Percentiles rank a stretch among this genome's conserved stretches.
phyloP scores from a whole-genome alignment of 37 sponge, comb jelly and placozoan species.

The Dysidea cf. avara region DNA sequence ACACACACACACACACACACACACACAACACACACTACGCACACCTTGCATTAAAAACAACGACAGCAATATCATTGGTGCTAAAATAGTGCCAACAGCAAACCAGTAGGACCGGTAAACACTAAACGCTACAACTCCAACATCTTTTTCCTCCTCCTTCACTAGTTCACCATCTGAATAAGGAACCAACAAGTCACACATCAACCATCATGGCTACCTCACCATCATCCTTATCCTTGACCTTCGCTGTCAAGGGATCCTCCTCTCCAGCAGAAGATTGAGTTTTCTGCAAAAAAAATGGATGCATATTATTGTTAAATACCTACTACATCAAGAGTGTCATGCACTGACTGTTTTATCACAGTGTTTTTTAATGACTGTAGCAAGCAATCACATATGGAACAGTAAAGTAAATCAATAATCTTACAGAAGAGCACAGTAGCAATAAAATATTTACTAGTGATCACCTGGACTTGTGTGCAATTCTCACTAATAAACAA shows the following conservation, averaged over 20 bases:
- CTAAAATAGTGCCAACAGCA: constrained; percentile 80
- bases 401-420: no score
- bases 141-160: constrained; percentile 87
- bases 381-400: no score
- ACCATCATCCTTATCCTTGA: background rate
- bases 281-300: background rate
- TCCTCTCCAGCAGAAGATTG: background rate
- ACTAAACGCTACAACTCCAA: constrained; percentile 70
- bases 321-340: background rate
- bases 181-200: no score
- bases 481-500: no score
- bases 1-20: background rate
- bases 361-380: no score
- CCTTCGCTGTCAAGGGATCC: background rate
- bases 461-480: no score
- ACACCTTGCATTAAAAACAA: constrained; percentile 93
- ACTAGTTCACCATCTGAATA: constrained; percentile 61
- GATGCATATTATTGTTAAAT: background rate
- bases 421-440: no score
- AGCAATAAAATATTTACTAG: no score
- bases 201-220: no score
- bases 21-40: constrained; percentile 1
- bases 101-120: constrained; percentile 91
- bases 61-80: constrained; percentile 64
- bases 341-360: no score